Evolutionary conservation across 2,888 invertebrate species (phyloP).

Genomic region (Palloptera scutellata): DNA sequence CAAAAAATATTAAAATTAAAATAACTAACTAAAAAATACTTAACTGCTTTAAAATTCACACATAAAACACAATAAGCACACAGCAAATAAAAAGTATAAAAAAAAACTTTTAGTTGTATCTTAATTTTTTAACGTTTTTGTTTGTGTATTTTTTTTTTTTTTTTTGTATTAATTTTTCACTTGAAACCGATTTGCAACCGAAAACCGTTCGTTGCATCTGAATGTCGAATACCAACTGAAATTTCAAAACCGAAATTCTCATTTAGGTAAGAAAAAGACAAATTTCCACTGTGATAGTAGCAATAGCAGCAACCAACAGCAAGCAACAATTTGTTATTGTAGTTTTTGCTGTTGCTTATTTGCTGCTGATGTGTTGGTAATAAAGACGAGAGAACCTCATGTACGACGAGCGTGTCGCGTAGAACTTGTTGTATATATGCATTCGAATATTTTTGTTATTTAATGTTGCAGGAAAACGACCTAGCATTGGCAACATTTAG

Average conservation of each 20-base stretch:
- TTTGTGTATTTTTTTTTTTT: not conserved
- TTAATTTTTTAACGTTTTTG: not conserved
- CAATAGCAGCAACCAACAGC: slow-evolving; percentile 21
- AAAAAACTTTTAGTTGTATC: too few relatives aligned
- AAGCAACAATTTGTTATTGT: slow-evolving; percentile 27
- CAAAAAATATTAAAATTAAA: too few relatives aligned
- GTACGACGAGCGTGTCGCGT: not conserved
- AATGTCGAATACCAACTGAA: slow-evolving; percentile 46
- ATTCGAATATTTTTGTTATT: not conserved
- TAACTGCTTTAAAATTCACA: too few relatives aligned
- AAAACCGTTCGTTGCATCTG: slow-evolving; percentile 43
- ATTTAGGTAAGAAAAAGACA: slow-evolving; percentile 44
- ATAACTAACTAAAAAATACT: too few relatives aligned
- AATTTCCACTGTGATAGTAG: slow-evolving; percentile 38
- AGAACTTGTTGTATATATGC: not conserved
- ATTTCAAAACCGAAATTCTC: slow-evolving; percentile 43
- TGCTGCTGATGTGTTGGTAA: not conserved
- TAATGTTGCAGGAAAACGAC: slow-evolving; percentile 5
- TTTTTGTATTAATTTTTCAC: slow-evolving; percentile 1
- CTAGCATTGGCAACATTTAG: slow-evolving; percentile 7
- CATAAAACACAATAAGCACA: too few relatives aligned
- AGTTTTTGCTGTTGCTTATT: slow-evolving; percentile 8
- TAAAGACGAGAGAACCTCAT: slow-evolving; percentile 12
- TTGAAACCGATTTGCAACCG: slow-evolving; percentile 18
- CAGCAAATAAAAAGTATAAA: too few relatives aligned